Evolutionary conservation across 2,797 vertebrate species (phyloP).

Genomic region (Dermochelys coriacea): DNA sequence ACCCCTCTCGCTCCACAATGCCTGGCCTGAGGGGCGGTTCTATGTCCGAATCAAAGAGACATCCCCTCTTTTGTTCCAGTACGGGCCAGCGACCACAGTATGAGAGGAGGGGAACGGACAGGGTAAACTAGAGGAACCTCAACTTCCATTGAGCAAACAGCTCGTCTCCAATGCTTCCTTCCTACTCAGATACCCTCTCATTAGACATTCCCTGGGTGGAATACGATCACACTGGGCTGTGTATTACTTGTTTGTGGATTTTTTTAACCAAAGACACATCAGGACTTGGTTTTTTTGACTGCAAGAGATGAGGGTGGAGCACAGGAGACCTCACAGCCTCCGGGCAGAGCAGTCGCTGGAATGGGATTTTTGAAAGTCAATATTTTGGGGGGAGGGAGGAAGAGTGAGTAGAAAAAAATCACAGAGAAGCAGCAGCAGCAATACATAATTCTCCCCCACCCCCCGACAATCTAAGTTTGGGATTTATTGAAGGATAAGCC

Average conservation of each 20-base stretch:
- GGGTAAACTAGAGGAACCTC: background rate
- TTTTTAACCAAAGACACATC: conserved; percentile 78
- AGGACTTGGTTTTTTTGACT: conserved; percentile 68
- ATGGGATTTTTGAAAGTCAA: conserved; percentile 74
- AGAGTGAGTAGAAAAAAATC: conserved; percentile 39
- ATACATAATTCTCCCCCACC: conserved; percentile 61
- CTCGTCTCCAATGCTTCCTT: conserved; percentile 78
- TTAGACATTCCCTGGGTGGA: conserved; percentile 44
- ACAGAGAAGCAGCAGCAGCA: conserved; percentile 73
- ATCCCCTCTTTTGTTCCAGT: conserved; percentile 88
- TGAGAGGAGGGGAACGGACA: conserved; percentile 46
- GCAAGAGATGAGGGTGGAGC: conserved; percentile 68
- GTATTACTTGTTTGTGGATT: conserved; percentile 67
- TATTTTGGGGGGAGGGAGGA: conserved; percentile 32
- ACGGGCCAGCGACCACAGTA: conserved; percentile 88
- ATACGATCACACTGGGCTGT: conserved; percentile 64
- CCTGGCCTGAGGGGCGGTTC: conserved; percentile 86
- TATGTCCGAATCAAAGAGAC: conserved; percentile 91
- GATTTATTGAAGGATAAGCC: conserved; percentile 49
- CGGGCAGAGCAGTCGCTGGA: conserved; percentile 67
- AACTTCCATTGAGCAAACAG: conserved; percentile 60
- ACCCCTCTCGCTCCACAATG: conserved; percentile 88
- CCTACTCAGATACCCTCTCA: conserved; percentile 72
- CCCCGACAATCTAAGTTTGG: conserved; percentile 45
- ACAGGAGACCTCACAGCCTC: conserved; percentile 57